Conservation (phyloP, 2,888 invertebrate genomes). For the Mellilla xanthometata region DNA sequence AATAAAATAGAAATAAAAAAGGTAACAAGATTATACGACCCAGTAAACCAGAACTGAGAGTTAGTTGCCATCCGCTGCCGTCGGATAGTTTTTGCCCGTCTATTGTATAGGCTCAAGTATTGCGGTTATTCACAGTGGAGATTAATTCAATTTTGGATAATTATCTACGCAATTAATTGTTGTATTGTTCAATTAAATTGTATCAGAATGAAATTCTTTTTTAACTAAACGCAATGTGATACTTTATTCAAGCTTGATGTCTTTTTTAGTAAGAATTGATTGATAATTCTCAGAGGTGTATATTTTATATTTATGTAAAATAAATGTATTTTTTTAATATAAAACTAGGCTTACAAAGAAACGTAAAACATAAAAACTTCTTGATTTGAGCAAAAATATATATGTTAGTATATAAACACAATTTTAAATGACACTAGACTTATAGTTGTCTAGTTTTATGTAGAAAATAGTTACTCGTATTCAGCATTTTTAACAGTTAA, state of each 20-base stretch:
- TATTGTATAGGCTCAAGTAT: conserved; percentile 19
- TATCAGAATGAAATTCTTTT: no score
- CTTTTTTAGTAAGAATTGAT: background rate
- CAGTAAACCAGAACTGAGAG: conserved; percentile 63
- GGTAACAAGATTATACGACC: conserved; percentile 61
- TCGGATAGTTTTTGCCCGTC: conserved; percentile 54
- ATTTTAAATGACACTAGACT: no score
- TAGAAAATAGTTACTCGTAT: no score
- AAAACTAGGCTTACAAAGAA: no score
- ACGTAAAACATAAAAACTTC: no score
- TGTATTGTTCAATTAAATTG: background rate
- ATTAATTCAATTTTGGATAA: conserved; percentile 19
- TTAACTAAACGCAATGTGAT: background rate
- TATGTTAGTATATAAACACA: no score
- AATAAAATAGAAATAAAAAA: conserved; percentile 57
- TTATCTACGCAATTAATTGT: conserved; percentile 4
- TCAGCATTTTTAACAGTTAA: no score
- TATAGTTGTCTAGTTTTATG: no score
- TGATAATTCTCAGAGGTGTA: no score
- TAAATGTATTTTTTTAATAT: no score
- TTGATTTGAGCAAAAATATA: no score
- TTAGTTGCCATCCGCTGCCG: conserved; percentile 46
- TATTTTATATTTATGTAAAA: no score
- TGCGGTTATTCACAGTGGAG: conserved; percentile 19
- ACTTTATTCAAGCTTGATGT: background rate